Conservation (phyloP, 1,140 invertebrate species). For the Drosophila fuyamai region DNA sequence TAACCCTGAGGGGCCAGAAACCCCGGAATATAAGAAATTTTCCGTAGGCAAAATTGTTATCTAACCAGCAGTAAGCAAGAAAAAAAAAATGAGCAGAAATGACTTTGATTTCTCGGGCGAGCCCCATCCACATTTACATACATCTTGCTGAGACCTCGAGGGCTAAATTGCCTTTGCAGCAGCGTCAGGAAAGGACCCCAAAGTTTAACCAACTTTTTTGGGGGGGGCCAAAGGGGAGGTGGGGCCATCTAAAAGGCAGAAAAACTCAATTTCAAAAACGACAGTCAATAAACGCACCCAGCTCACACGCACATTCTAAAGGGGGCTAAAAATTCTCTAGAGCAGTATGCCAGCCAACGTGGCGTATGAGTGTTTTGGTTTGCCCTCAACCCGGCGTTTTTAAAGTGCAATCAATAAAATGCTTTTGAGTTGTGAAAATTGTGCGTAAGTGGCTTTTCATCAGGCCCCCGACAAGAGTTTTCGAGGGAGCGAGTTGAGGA, state of each 20-base stretch:
- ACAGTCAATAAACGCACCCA: conserved; percentile 67
- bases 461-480: conserved; percentile 38
- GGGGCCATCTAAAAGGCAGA: conserved; percentile 39
- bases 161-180: conserved; percentile 66
- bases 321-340: conserved; percentile 9
- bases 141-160: conserved; percentile 43
- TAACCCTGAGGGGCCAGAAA: conserved; percentile 44
- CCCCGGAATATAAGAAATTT: conserved; percentile 10
- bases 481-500: conserved; percentile 3
- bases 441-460: conserved; percentile 77
- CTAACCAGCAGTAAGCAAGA: conserved; percentile 31
- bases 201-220: conserved; percentile 55
- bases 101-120: conserved; percentile 63
- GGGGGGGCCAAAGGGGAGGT: neutral
- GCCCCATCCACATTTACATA: conserved; percentile 51
- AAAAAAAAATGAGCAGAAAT: conserved; percentile 56
- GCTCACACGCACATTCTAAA: conserved; percentile 19
- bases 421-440: conserved; percentile 77
- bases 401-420: conserved; percentile 79
- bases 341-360: conserved; percentile 47
- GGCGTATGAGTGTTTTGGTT: conserved; percentile 71
- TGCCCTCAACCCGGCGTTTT: conserved; percentile 45
- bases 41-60: conserved; percentile 48
- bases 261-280: conserved; percentile 76
- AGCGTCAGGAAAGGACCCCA: conserved; percentile 31